Evolutionary conservation across 1,140 invertebrate genomes (phyloP).

Genomic region (Stegodyphus mimosarum): DNA sequence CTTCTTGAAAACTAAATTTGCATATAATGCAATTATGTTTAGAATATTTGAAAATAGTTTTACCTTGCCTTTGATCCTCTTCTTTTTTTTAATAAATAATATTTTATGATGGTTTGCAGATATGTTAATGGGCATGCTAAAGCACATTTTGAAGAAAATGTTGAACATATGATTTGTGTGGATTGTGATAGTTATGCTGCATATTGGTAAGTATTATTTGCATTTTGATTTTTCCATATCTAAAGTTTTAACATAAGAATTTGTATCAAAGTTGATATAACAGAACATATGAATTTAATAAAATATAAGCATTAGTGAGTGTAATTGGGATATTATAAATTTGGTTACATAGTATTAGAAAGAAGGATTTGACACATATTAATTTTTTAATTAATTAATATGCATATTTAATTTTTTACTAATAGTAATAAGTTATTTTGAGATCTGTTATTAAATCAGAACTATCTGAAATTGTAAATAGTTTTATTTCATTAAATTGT

Average conservation of each 20-base stretch:
- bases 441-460: too few relatives aligned
- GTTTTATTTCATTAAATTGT: too few relatives aligned
- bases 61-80: neutral
- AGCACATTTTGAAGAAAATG: constrained; percentile 75
- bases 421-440: too few relatives aligned
- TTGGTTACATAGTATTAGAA: neutral
- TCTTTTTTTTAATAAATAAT: neutral
- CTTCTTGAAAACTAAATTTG: constrained; percentile 2
- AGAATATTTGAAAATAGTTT: neutral
- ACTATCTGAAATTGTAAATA: too few relatives aligned
- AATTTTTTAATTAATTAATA: too few relatives aligned
- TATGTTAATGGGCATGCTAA: constrained; percentile 83
- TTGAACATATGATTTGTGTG: constrained; percentile 79
- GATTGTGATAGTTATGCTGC: constrained; percentile 80
- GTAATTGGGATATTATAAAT: neutral
- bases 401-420: too few relatives aligned
- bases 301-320: neutral
- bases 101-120: constrained; percentile 65
- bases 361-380: neutral
- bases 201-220: constrained; percentile 75
- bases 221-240: neutral
- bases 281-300: neutral
- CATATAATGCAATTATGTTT: neutral
- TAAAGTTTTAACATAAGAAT: constrained; percentile 3
- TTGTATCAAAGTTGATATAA: constrained; percentile 4